A percentile compares a stretch with the other conserved stretches of the same genome.
phyloP scores from a whole-genome alignment of 2,888 invertebrate genomes.

The Orthonychiurus folsomi region DNA sequence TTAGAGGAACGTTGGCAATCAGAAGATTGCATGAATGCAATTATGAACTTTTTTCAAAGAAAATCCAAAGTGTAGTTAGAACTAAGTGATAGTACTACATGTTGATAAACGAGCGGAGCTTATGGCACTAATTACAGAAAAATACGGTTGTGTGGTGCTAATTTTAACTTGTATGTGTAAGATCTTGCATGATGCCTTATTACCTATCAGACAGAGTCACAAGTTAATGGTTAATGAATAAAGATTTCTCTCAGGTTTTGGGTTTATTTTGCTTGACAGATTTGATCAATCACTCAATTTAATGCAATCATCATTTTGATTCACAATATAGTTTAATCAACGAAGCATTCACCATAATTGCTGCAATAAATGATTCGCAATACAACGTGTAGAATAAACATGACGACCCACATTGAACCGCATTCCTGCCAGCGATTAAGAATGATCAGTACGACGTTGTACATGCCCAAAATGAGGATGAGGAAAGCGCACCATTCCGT shows the following conservation, averaged over 20 bases:
- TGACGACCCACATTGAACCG: slow-evolving; percentile 20
- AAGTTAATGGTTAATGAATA: neutral
- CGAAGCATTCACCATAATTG: neutral
- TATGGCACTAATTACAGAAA: neutral
- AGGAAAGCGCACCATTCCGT: slow-evolving; percentile 31
- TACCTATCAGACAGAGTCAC: neutral
- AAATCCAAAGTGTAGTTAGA: slow-evolving; percentile 23
- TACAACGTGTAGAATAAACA: slow-evolving; percentile 21
- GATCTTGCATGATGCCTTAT: too few relatives aligned
- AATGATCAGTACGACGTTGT: slow-evolving; percentile 22
- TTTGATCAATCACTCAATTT: too few relatives aligned
- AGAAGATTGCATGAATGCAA: slow-evolving; percentile 57
- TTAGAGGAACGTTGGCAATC: slow-evolving; percentile 57
- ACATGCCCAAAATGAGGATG: slow-evolving; percentile 27
- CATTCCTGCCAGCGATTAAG: slow-evolving; percentile 18
- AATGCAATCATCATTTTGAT: too few relatives aligned
- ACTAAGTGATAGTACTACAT: neutral
- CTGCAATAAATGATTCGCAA: slow-evolving; percentile 6
- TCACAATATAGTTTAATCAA: neutral
- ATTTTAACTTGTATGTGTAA: neutral
- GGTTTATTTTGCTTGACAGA: too few relatives aligned
- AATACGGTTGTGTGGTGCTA: neutral
- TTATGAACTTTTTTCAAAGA: slow-evolving; percentile 50
- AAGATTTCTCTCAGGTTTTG: neutral
- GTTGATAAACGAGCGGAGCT: neutral